phyloP scores from a whole-genome alignment of 2,797 vertebrate species.

The Acropternis orthonyx region DNA sequence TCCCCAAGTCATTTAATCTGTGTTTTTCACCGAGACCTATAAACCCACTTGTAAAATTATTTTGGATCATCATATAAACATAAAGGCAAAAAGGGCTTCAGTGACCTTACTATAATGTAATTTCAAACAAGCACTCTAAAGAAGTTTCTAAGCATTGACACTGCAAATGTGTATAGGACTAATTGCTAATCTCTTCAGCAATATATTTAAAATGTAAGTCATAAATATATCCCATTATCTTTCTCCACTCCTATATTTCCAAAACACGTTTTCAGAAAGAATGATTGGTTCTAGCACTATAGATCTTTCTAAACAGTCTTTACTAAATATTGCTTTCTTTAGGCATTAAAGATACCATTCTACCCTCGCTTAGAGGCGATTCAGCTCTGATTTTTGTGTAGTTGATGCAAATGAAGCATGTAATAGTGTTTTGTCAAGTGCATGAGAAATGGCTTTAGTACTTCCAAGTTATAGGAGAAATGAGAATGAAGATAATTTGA shows the following conservation, averaged over 20 bases:
- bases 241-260: neutral
- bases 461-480: neutral
- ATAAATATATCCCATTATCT: neutral
- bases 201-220: neutral
- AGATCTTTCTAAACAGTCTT: neutral
- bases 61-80: neutral
- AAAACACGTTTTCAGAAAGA: neutral
- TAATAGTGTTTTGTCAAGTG: neutral
- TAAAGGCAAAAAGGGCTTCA: neutral
- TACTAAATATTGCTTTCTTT: neutral
- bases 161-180: neutral
- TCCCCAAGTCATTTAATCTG: neutral
- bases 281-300: neutral
- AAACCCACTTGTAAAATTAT: neutral
- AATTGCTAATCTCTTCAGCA: neutral
- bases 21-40: neutral
- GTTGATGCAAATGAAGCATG: conserved; percentile 1
- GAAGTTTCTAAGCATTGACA: neutral
- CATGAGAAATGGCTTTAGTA: neutral
- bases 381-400: neutral
- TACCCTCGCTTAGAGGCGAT: neutral
- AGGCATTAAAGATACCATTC: neutral
- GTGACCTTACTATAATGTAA: neutral
- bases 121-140: neutral
- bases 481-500: neutral